Base-by-base conservation (phyloP, 2,113 vertebrate species). In the Chloropsis cyanopogon region DNA sequence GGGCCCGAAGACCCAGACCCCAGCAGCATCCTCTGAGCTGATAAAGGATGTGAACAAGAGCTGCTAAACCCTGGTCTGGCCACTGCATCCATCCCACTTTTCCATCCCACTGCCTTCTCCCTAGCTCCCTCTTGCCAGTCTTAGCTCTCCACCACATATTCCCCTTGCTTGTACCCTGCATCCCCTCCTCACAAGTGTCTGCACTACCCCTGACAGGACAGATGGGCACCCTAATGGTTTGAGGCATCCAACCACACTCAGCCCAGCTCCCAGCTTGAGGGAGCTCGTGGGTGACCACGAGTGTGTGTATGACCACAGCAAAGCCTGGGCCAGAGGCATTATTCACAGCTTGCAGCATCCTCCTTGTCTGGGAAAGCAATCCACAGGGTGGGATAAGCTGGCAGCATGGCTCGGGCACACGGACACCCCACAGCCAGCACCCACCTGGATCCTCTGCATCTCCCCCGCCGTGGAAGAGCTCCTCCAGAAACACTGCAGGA, bases 201-300 rank as follows among this genome's bases (percentile, higher is more conserved):
- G 26, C 60, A 61, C 60, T 31, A 11, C 4, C 16, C 54, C 52
- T 61, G 23, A 12, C 12, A 31, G 63, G 71, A 71, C 37, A 59
- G 72, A 29, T 0, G 0, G 46, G 8, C 3, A 3, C 14, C 29
- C 35, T 2, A n/a, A n/a, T n/a, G n/a, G n/a, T n/a, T n/a, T n/a
- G 52, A 86, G 66, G 52, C 68, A 65, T 8, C 87, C 25, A 35
- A 39, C 24, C 2, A 0, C 6, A 0, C 69, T 24, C 70, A 65
- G 60, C n/a, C 54, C n/a, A 16, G 9, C 33, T 20, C n/a, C 21
- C 64, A 31, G 26, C 3, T 1, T 2, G 50, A 72, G 23, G 61
- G 56, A 78, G 46, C 63, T 26, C 4, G 0, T 7, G 35, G 23
- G 35, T 0, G 1, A 56, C 28, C 2, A 4, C 4, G 1, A 49